Evolutionary conservation across 2,797 vertebrate species (phyloP).

Genomic region (Tolypeutes matacus): DNA sequence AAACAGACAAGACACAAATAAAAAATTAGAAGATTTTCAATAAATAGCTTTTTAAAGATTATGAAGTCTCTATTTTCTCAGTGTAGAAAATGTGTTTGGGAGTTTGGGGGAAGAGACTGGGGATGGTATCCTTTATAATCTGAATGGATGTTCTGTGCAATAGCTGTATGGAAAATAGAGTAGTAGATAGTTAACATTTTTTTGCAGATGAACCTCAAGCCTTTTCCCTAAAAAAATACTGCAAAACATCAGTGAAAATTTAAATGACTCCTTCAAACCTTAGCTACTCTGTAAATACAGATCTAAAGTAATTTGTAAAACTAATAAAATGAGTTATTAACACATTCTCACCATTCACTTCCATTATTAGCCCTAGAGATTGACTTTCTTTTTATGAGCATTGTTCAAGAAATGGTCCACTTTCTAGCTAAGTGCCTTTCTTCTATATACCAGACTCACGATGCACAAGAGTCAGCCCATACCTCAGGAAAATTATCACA

Average conservation of each 20-base stretch:
- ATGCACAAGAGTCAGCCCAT: not conserved
- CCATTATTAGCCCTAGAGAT: not conserved
- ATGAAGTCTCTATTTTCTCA: slow-evolving; percentile 13
- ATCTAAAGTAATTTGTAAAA: slow-evolving; percentile 53
- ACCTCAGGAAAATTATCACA: not conserved
- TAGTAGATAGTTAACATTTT: not conserved
- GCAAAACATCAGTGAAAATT: slow-evolving; percentile 46
- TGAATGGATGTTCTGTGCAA: not conserved
- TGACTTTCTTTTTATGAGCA: slow-evolving; percentile 41
- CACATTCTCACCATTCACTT: not conserved
- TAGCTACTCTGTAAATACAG: slow-evolving; percentile 17
- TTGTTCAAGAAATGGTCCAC: slow-evolving; percentile 28
- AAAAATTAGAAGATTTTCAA: slow-evolving; percentile 28
- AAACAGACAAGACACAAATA: slow-evolving; percentile 43
- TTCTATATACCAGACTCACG: slow-evolving; percentile 2
- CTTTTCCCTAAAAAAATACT: slow-evolving; percentile 10
- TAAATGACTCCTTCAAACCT: slow-evolving; percentile 31
- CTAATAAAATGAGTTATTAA: not conserved
- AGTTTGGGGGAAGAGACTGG: not conserved
- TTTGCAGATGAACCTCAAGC: slow-evolving; percentile 32
- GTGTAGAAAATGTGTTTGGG: not conserved
- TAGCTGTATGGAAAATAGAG: not conserved
- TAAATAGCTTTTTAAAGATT: not conserved
- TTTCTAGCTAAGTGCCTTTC: slow-evolving; percentile 35
- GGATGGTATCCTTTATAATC: not conserved